Conservation (phyloP, 2,888 invertebrate genomes). For the Cheilosia vernalis region DNA sequence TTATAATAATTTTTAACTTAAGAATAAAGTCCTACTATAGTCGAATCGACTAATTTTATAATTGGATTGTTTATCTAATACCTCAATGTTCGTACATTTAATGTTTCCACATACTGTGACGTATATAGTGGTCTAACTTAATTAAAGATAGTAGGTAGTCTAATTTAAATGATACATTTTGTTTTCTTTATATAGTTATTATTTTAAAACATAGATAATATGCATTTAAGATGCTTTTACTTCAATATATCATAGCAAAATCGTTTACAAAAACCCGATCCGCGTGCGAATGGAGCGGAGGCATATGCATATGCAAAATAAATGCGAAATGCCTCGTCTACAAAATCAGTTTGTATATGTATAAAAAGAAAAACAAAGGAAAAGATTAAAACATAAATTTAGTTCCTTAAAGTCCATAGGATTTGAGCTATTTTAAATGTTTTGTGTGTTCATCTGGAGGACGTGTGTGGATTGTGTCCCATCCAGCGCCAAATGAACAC, state of each 20-base stretch:
- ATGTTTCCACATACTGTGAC: constrained; percentile 9
- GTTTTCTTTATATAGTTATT: constrained; percentile 32
- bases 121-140: constrained; percentile 45
- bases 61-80: constrained; percentile 56
- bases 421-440: constrained; percentile 68
- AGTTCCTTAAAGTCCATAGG: constrained; percentile 66
- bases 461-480: not conserved
- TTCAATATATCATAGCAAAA: constrained; percentile 56
- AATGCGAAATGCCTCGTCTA: constrained; percentile 56
- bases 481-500: constrained; percentile 60
- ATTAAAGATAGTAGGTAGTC: constrained; percentile 29
- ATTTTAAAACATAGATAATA: constrained; percentile 40
- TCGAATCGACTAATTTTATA: constrained; percentile 25
- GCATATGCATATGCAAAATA: constrained; percentile 31
- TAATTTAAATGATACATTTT: constrained; percentile 35
- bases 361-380: constrained; percentile 33
- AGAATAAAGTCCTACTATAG: constrained; percentile 17
- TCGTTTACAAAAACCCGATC: constrained; percentile 29
- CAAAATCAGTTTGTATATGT: constrained; percentile 35
- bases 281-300: not conserved
- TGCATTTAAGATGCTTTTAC: constrained; percentile 3
- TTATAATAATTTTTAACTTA: constrained; percentile 15
- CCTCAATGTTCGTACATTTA: constrained; percentile 21
- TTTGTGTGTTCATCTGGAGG: constrained; percentile 63
- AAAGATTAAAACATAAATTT: constrained; percentile 46